Percentiles rank a stretch among this genome's conserved stretches.
These are phyloP conservation scores for Mustela nigripes DNA, from an alignment of 2,113 vertebrate genomes.

Conservation along the genomic window DNA sequence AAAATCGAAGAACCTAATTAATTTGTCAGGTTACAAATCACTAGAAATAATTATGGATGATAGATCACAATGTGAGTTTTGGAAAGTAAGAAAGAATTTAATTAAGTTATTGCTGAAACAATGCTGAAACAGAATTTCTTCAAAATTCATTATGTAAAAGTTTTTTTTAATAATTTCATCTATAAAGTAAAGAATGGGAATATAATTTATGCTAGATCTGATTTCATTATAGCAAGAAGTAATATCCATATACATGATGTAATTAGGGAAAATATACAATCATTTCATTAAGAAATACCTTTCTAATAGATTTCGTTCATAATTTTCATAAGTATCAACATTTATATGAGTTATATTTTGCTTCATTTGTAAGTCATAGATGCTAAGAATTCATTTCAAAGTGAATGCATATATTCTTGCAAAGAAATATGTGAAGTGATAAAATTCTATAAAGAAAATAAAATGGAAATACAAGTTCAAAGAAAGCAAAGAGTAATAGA, in stretches of 20 bases:
- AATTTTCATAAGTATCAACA: constrained; percentile 5
- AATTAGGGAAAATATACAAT: neutral
- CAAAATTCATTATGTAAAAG: neutral
- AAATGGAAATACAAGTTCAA: constrained; percentile 33
- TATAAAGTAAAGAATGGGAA: constrained; percentile 30
- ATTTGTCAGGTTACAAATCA: neutral
- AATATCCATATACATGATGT: neutral
- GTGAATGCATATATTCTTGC: neutral
- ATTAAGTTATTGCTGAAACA: constrained; percentile 6
- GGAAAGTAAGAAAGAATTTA: neutral
- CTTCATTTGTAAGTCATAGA: neutral
- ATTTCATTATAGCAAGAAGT: neutral
- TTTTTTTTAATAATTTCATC: neutral
- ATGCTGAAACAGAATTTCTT: neutral
- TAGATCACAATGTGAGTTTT: neutral
- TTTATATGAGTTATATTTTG: constrained; percentile 33
- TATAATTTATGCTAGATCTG: neutral
- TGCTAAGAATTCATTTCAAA: constrained; percentile 35
- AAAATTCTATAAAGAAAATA: constrained; percentile 19
- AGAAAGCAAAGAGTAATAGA: neutral
- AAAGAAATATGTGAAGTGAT: neutral
- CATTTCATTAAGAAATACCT: neutral
- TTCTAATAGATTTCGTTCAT: constrained; percentile 17
- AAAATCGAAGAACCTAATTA: neutral
- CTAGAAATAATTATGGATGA: constrained; percentile 1